Evolutionary conservation across 2,113 vertebrate species (phyloP).

Genomic region (Scortum barcoo): DNA sequence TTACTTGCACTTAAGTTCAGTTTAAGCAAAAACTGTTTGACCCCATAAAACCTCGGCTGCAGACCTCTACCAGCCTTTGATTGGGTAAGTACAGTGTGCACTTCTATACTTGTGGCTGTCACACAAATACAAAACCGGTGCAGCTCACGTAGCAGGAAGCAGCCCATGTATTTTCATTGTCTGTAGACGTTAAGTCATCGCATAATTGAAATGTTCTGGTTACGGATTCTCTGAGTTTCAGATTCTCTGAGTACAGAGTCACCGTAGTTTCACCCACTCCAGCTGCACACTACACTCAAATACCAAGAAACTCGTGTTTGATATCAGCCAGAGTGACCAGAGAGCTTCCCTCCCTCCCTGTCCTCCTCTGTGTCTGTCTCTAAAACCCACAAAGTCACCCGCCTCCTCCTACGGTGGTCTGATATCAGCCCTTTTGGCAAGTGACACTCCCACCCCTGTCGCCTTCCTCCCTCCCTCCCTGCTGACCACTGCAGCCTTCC

Average conservation of each 20-base stretch:
- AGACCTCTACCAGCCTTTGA: background rate
- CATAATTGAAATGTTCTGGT: background rate
- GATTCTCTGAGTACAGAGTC: background rate
- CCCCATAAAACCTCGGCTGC: background rate
- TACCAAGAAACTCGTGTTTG: background rate
- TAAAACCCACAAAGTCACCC: background rate
- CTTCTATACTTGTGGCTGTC: background rate
- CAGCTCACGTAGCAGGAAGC: constrained; percentile 5
- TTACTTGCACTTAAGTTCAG: background rate
- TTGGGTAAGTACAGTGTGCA: constrained; percentile 7
- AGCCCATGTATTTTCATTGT: background rate
- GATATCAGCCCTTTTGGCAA: constrained; percentile 40
- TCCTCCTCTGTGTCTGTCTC: background rate
- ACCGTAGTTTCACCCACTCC: background rate
- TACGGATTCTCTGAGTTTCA: constrained; percentile 2
- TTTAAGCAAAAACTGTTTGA: constrained; percentile 11
- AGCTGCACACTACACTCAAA: background rate
- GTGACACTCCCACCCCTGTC: constrained; percentile 34
- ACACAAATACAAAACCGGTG: background rate
- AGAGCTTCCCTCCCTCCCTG: background rate
- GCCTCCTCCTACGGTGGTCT: constrained; percentile 27
- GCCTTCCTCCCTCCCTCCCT: background rate
- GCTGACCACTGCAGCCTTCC: background rate
- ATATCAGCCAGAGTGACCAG: constrained; percentile 1
- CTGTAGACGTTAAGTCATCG: background rate